Evolutionary conservation across 2,797 vertebrate genomes (phyloP).

Genomic region (Stomatorhinus walkeri): DNA sequence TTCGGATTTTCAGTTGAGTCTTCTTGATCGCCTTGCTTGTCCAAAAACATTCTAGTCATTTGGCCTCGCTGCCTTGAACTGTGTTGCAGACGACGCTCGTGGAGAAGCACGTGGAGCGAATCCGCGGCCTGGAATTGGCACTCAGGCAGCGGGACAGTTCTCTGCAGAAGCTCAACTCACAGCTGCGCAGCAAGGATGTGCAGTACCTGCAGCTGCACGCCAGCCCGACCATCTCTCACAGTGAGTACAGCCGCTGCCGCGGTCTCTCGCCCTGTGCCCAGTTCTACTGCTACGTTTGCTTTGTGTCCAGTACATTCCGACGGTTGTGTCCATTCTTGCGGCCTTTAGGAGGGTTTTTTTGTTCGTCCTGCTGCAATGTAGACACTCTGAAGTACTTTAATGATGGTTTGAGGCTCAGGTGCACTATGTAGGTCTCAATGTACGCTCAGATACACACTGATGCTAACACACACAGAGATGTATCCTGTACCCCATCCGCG

Average conservation of each 20-base stretch:
- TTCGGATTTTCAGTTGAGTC: background rate
- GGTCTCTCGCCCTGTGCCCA: background rate
- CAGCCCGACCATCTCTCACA: slow-evolving; percentile 58
- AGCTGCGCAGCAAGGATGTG: slow-evolving; percentile 77
- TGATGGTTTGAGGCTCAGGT: background rate
- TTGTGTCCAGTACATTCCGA: background rate
- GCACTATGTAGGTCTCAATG: background rate
- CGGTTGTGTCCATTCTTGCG: background rate
- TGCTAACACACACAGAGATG: background rate
- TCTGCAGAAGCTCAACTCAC: slow-evolving; percentile 76
- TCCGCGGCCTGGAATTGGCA: slow-evolving; percentile 81
- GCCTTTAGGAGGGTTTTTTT: background rate
- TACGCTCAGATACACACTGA: background rate
- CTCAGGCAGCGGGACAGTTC: slow-evolving; percentile 75
- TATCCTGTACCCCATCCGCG: background rate
- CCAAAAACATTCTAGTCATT: background rate
- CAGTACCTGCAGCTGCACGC: slow-evolving; percentile 80
- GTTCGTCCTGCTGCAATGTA: background rate
- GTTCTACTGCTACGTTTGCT: background rate
- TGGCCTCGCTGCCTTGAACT: background rate
- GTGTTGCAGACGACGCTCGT: slow-evolving; percentile 75
- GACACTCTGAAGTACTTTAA: background rate
- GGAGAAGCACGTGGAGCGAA: slow-evolving; percentile 86
- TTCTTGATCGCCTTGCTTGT: background rate
- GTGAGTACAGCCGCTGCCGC: slow-evolving; percentile 45